Conservation (phyloP, 2,113 vertebrate species). For the Gila orcuttii region DNA sequence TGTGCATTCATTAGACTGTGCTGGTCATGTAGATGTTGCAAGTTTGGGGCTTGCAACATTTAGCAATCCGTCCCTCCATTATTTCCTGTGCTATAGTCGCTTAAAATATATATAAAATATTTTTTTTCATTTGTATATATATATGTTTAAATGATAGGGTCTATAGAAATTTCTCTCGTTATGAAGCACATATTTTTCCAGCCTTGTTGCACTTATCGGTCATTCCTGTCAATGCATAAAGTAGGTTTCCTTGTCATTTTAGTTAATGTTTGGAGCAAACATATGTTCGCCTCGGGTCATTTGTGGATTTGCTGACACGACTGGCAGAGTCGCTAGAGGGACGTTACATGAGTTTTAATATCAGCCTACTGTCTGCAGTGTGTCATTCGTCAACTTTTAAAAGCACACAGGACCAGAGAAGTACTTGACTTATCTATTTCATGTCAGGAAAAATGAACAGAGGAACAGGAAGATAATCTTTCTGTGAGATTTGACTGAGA, state of each 20-base stretch:
- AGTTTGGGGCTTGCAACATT: not conserved
- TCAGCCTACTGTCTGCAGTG: conserved; percentile 21
- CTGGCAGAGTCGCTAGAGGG: conserved; percentile 19
- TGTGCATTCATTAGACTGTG: not conserved
- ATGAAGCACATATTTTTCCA: not conserved
- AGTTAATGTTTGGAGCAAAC: conserved; percentile 20
- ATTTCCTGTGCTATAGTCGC: not conserved
- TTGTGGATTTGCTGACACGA: conserved; percentile 21
- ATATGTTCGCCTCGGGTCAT: conserved; percentile 30
- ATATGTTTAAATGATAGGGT: not conserved
- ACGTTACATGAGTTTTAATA: conserved; percentile 44
- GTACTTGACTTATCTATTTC: conserved; percentile 20
- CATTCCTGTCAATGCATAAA: not conserved
- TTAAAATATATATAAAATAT: not conserved
- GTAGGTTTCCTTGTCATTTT: not conserved
- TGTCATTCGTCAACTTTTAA: conserved; percentile 43
- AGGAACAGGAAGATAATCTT: conserved; percentile 15
- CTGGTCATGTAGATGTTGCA: not conserved
- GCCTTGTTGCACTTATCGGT: not conserved
- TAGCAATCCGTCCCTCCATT: not conserved
- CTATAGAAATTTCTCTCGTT: too few relatives aligned
- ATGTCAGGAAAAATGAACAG: conserved; percentile 25
- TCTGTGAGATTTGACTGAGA: conserved; percentile 21
- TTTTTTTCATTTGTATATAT: not conserved
- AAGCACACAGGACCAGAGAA: not conserved